Conservation (phyloP, 2,888 invertebrate species). For the Cryptops parisi region DNA sequence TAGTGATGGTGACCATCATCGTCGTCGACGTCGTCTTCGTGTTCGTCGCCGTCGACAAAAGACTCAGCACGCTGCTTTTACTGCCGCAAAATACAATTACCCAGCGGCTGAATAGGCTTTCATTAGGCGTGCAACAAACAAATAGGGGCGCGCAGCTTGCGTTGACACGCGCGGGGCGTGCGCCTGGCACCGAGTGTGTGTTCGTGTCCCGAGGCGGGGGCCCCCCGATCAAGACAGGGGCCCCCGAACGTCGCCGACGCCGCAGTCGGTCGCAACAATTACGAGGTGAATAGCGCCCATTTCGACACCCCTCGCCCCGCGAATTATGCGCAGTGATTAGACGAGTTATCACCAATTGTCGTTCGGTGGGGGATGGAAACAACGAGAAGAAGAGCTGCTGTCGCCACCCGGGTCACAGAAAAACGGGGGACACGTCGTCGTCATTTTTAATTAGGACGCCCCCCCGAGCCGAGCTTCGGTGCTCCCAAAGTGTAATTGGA, state of each 20-base stretch:
- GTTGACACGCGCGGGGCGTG: conserved; percentile 1
- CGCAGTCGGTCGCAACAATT: conserved; percentile 5
- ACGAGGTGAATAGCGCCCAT: conserved; percentile 3
- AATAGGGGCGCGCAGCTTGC: conserved; percentile 11
- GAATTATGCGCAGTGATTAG: conserved; percentile 7
- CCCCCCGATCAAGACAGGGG: background rate
- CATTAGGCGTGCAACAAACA: conserved; percentile 10
- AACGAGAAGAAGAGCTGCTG: no score
- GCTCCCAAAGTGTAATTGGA: conserved; percentile 1
- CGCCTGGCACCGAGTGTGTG: no score
- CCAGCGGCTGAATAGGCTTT: conserved; percentile 5
- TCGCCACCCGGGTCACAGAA: no score
- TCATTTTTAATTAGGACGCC: conserved; percentile 8
- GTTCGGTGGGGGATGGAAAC: background rate
- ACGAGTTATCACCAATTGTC: conserved; percentile 5
- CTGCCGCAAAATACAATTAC: conserved; percentile 8
- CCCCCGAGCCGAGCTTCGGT: background rate
- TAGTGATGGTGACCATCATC: no score
- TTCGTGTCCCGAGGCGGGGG: no score
- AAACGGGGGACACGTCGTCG: conserved; percentile 6
- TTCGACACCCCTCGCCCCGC: conserved; percentile 5
- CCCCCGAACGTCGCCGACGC: background rate
- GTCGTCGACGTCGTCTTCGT: no score
- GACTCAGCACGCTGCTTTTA: conserved; percentile 5
- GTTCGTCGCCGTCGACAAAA: no score